Conservation (phyloP, 92 coral and sea anemone genomes). For the Porites lobata region DNA sequence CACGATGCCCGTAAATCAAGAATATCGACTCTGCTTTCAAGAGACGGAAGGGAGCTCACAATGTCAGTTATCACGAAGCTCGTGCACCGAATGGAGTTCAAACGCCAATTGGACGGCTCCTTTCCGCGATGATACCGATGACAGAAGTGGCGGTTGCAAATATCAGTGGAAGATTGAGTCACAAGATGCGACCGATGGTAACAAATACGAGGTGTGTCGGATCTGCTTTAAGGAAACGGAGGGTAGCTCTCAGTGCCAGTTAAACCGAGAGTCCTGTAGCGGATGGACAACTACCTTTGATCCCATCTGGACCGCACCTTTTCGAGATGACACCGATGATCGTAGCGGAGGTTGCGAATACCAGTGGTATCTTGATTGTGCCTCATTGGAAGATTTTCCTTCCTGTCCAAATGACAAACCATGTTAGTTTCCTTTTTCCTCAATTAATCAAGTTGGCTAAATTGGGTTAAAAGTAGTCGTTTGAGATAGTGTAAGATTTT, state of each 20-base stretch:
- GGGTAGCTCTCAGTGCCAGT: slow-evolving; percentile 67
- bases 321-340: slow-evolving; percentile 80
- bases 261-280: slow-evolving; percentile 41
- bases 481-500: no score
- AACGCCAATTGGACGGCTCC: slow-evolving; percentile 51
- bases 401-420: no score
- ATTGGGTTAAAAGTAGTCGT: no score
- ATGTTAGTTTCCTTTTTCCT: no score
- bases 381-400: no score
- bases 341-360: slow-evolving; percentile 76
- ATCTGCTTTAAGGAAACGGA: slow-evolving; percentile 62
- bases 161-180: slow-evolving; percentile 67
- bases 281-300: slow-evolving; percentile 41
- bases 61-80: slow-evolving; percentile 50
- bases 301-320: slow-evolving; percentile 61
- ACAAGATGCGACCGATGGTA: not conserved
- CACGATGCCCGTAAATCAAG: not conserved
- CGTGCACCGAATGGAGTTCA: slow-evolving; percentile 67
- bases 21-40: slow-evolving; percentile 57
- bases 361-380: slow-evolving; percentile 51
- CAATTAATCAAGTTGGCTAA: no score
- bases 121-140: slow-evolving; percentile 79
- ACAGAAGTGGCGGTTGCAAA: slow-evolving; percentile 77
- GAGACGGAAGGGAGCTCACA: slow-evolving; percentile 71
- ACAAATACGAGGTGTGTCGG: slow-evolving; percentile 23